Conservation (phyloP, 2,888 invertebrate genomes). For the Asteroscopus sphinx region DNA sequence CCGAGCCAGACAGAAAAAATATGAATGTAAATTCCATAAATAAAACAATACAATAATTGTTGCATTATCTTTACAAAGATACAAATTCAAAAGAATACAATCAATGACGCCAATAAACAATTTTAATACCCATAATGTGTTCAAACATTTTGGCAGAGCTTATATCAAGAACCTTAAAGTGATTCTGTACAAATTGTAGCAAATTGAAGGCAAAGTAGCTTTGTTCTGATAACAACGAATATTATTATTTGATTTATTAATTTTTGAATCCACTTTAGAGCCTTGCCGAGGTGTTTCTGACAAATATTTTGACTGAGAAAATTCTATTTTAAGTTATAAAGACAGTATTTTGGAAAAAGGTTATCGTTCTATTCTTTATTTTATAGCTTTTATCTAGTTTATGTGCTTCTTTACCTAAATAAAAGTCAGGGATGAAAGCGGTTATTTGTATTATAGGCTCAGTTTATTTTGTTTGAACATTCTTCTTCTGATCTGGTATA, state of each 20-base stretch:
- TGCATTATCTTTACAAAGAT: slow-evolving; percentile 7
- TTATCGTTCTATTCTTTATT: slow-evolving; percentile 1
- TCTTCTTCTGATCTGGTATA: no score
- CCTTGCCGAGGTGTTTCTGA: slow-evolving; percentile 1
- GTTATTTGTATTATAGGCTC: no score
- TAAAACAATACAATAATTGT: background rate
- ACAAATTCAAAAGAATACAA: slow-evolving; percentile 19
- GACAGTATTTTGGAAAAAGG: background rate
- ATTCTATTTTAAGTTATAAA: slow-evolving; percentile 6
- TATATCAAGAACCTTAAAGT: slow-evolving; percentile 20
- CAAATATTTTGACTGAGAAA: slow-evolving; percentile 4
- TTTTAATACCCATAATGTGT: slow-evolving; percentile 23
- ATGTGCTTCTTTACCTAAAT: background rate
- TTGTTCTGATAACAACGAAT: slow-evolving; percentile 25
- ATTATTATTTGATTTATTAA: slow-evolving; percentile 19
- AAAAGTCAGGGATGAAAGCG: no score
- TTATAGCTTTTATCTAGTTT: background rate
- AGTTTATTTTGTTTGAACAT: no score
- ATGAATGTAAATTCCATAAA: background rate
- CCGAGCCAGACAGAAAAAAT: no score
- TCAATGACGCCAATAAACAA: slow-evolving; percentile 43
- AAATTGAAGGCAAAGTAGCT: slow-evolving; percentile 7
- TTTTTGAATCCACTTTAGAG: slow-evolving; percentile 11
- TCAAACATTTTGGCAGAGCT: slow-evolving; percentile 23
- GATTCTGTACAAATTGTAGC: slow-evolving; percentile 20